phyloP scores from a whole-genome alignment of 1,140 invertebrate genomes.

The Drosophila ohnishii region DNA sequence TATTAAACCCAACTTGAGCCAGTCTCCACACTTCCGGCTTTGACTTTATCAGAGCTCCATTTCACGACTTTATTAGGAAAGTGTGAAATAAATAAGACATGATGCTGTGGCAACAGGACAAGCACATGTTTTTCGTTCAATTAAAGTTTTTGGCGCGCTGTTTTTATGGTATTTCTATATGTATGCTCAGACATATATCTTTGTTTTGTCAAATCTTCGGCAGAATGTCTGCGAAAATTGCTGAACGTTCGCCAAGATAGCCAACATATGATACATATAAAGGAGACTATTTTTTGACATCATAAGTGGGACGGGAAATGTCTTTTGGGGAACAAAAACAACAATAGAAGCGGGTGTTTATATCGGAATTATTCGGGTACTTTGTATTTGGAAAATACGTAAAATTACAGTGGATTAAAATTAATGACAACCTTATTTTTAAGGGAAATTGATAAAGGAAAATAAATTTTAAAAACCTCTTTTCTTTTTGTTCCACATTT shows the following conservation, averaged over 20 bases:
- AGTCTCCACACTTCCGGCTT: slow-evolving; percentile 39
- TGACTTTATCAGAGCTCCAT: slow-evolving; percentile 21
- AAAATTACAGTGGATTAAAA: neutral
- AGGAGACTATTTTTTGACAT: slow-evolving; percentile 52
- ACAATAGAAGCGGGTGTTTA: neutral
- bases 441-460: no score
- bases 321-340: neutral
- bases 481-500: neutral
- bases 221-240: slow-evolving; percentile 53
- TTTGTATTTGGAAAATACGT: slow-evolving; percentile 4
- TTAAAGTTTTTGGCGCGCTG: slow-evolving; percentile 32
- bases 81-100: slow-evolving; percentile 39
- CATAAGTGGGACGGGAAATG: slow-evolving; percentile 49
- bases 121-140: slow-evolving; percentile 40
- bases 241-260: slow-evolving; percentile 36
- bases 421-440: neutral
- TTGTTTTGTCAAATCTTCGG: slow-evolving; percentile 29
- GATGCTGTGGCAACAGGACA: slow-evolving; percentile 16
- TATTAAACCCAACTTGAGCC: slow-evolving; percentile 27
- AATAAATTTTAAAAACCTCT: neutral
- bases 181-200: neutral
- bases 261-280: slow-evolving; percentile 44
- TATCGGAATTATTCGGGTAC: neutral
- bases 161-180: slow-evolving; percentile 2
- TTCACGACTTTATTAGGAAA: slow-evolving; percentile 25